These are phyloP conservation scores for Cheumatopsyche charites DNA, from an alignment of 1,140 invertebrate species.

Conservation along the genomic window DNA sequence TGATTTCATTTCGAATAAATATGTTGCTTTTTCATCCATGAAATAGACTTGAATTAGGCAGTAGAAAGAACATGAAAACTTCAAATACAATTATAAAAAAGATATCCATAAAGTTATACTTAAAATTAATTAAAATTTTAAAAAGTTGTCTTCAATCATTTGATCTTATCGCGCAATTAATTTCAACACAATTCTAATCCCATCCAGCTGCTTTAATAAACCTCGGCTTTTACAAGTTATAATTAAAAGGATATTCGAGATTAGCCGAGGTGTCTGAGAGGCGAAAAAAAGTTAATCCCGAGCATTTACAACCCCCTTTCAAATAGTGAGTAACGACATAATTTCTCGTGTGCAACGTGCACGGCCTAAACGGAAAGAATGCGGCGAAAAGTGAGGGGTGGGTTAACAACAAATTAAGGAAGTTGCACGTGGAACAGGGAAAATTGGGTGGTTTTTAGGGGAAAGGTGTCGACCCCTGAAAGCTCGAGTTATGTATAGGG, in stretches of 20 bases:
- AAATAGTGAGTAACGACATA: slow-evolving; percentile 24
- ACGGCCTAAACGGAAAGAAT: slow-evolving; percentile 22
- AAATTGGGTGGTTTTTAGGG: not conserved
- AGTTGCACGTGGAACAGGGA: not conserved
- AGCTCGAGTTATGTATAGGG: slow-evolving; percentile 18
- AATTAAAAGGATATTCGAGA: slow-evolving; percentile 24
- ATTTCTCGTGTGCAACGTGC: slow-evolving; percentile 20
- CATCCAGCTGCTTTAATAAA: not conserved
- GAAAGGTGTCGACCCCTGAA: slow-evolving; percentile 10
- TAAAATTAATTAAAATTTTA: too few species aligned
- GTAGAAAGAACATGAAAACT: too few species aligned
- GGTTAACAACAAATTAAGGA: slow-evolving; percentile 25
- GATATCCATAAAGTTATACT: too few species aligned
- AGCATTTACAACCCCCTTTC: slow-evolving; percentile 17
- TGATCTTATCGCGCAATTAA: not conserved
- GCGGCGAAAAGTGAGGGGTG: slow-evolving; percentile 5
- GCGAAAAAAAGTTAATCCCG: slow-evolving; percentile 8
- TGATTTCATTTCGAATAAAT: too few species aligned
- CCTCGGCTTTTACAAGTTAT: not conserved
- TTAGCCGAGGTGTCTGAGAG: not conserved
- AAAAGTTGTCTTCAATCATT: not conserved
- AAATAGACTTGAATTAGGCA: too few species aligned
- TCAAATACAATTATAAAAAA: too few species aligned
- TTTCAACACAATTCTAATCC: not conserved
- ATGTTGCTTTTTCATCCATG: too few species aligned